These are phyloP conservation scores for Momotus momota DNA, from an alignment of 2,797 vertebrate genomes.

Conservation along the genomic window DNA sequence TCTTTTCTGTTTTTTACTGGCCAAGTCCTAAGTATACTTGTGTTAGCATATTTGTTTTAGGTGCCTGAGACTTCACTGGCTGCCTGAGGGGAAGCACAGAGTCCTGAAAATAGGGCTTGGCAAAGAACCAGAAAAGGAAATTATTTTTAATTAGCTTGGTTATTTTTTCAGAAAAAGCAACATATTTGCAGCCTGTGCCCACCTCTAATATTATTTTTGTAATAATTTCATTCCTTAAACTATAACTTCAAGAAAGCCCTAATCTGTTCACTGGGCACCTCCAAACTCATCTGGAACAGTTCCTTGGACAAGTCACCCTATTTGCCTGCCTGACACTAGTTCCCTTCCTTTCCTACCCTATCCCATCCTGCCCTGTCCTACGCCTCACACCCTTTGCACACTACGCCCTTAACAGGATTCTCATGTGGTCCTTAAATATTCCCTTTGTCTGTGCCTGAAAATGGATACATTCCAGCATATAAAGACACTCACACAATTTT, in stretches of 20 bases:
- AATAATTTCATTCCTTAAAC: not conserved
- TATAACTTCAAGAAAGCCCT: not conserved
- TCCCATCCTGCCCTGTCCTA: not conserved
- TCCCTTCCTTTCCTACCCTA: not conserved
- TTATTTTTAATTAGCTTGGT: not conserved
- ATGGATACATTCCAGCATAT: not conserved
- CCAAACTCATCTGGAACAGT: not conserved
- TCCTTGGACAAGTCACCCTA: not conserved
- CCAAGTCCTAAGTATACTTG: not conserved
- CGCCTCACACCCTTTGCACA: not conserved
- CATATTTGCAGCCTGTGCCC: not conserved
- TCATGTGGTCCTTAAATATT: not conserved
- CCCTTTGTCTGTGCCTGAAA: not conserved
- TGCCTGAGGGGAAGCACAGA: not conserved
- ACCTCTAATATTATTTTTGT: not conserved
- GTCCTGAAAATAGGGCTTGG: slow-evolving; percentile 15
- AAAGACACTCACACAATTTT: not conserved
- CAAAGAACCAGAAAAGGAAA: slow-evolving; percentile 28
- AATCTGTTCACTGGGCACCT: not conserved
- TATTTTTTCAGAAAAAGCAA: not conserved
- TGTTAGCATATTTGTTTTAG: not conserved
- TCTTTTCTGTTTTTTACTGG: not conserved
- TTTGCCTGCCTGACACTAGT: not conserved
- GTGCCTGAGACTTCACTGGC: not conserved
- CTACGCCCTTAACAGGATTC: not conserved